A percentile compares a stretch with the other conserved stretches of the same genome.
phyloP scores from a whole-genome alignment of 2,888 invertebrate species.

The Epirrhoe alternata region DNA sequence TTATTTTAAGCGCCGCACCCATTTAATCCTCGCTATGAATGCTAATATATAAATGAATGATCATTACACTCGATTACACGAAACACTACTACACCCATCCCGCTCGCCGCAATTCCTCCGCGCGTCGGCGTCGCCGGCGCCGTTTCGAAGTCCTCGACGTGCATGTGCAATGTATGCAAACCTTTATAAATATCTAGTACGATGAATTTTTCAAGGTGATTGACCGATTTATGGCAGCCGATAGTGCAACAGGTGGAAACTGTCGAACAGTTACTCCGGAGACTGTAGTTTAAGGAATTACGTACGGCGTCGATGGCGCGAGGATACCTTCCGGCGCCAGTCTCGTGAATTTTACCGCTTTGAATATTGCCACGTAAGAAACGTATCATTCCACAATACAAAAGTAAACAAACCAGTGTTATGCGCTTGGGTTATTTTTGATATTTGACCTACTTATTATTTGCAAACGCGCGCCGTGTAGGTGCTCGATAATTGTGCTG shows the following conservation, averaged over 20 bases:
- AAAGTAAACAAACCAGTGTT: conserved; percentile 39
- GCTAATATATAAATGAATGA: conserved; percentile 38
- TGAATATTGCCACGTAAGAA: conserved; percentile 18
- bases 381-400: conserved; percentile 21
- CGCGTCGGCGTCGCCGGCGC: conserved; percentile 4
- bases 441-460: conserved; percentile 40
- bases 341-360: not conserved
- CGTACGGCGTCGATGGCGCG: conserved; percentile 15
- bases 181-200: conserved; percentile 36
- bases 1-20: conserved; percentile 33
- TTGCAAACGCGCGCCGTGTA: conserved; percentile 20
- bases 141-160: conserved; percentile 20
- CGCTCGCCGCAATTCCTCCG: conserved; percentile 21
- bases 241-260: conserved; percentile 49
- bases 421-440: conserved; percentile 34
- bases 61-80: conserved; percentile 33
- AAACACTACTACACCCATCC: conserved; percentile 18
- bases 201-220: conserved; percentile 42
- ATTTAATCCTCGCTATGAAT: conserved; percentile 22
- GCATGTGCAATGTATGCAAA: conserved; percentile 28
- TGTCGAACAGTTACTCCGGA: conserved; percentile 33
- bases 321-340: conserved; percentile 19
- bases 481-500: conserved; percentile 5
- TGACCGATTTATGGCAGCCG: conserved; percentile 44
- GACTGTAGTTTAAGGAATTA: conserved; percentile 21